Base-by-base conservation (phyloP, 2,888 invertebrate genomes). In the Anagyrus pseudococci region DNA sequence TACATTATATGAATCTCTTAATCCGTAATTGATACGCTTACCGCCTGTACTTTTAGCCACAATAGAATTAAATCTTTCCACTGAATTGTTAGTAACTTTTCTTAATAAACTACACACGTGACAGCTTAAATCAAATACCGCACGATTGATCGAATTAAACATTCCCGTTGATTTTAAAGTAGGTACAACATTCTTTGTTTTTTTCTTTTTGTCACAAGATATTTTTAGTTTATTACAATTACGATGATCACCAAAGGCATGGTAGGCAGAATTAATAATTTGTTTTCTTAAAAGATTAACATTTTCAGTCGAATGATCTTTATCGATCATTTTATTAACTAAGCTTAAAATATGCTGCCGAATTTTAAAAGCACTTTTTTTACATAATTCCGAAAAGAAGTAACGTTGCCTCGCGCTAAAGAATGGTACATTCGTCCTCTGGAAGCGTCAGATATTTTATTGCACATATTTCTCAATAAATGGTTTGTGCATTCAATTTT, bases 211-310 rank as follows among this genome's bases (percentile, higher is more conserved):
- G 52, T 10, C 40, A 25, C 19, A 13, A 23, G 46, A 20, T 44
- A 50, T 44, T 20, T 8, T 57, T 50, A 17, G 41, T 23, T 48
- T 33, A 10, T 44, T 22, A 15, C 68, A 71, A 17, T 49, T 7
- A 37, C 49, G 50, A 23, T 71, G 70, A 15, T 70, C 64, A 15
- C 69, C 69, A 56, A 69, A 71, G 7, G 69, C 58, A 48, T 69
- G 68, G 7, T 25, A 47, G 1, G 64, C 29, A 7, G 69, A 50
- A 17, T 56, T 61, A n/a, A 68, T 60, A 25, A 71, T 67, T 44
- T 71, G 68, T 19, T 55, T 64, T 15, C 7, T 41, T 22, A 52
- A 26, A 3, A 40, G 25, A 15, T 57, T n/a, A 25, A 57, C 19
- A 23, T 57, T 57, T 1, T 2, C 23, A 46, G 8, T 4, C 4